Percentiles rank a stretch among this genome's conserved stretches.
Evolutionary conservation across 2,888 invertebrate genomes (phyloP).

Genomic region (Morinoia aosen): DNA sequence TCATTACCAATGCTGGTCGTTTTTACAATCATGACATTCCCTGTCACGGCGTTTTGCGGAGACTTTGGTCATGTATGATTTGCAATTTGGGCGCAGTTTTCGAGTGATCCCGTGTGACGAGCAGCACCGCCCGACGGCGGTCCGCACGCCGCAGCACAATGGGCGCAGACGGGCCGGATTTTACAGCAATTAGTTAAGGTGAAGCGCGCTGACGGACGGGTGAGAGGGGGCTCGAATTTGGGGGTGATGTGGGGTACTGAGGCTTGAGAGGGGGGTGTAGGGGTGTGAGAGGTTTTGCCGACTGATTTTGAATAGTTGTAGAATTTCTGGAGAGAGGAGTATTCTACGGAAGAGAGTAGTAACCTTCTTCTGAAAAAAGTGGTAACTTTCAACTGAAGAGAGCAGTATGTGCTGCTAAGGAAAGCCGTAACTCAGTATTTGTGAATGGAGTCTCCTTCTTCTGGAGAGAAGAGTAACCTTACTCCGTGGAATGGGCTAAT

Average conservation of each 20-base stretch:
- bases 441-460: too few relatives aligned
- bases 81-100: neutral
- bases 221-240: neutral
- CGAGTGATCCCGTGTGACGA: neutral
- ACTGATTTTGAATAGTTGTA: neutral
- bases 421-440: too few relatives aligned
- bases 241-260: neutral
- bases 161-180: constrained; percentile 26
- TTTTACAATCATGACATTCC: neutral
- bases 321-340: neutral
- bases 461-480: too few relatives aligned
- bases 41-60: neutral
- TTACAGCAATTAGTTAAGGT: constrained; percentile 36
- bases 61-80: constrained; percentile 14
- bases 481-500: too few relatives aligned
- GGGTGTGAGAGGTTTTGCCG: neutral
- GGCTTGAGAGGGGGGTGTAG: neutral
- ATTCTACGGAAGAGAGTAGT: neutral
- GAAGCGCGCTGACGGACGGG: neutral
- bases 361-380: neutral
- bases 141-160: neutral
- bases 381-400: neutral
- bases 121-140: neutral
- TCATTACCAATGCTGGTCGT: neutral
- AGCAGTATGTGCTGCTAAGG: too few relatives aligned